Conservation (phyloP, 2,888 invertebrate genomes). For the Norana najaformis region DNA sequence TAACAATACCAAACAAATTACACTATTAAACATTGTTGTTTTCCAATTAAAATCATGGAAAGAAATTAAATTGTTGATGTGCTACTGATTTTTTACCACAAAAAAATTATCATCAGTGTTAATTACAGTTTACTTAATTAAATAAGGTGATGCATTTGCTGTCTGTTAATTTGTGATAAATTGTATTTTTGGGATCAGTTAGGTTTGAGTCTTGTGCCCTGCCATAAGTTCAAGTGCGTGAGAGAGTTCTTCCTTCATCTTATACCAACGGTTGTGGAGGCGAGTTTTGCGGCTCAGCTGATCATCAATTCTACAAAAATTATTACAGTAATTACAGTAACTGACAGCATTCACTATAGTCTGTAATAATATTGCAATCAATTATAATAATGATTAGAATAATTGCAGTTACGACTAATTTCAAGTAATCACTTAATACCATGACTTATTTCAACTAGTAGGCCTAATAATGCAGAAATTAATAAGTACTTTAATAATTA, state of each 20-base stretch:
- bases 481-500: too few species aligned
- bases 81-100: not conserved
- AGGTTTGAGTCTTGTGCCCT: not conserved
- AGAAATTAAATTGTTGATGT: not conserved
- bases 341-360: not conserved
- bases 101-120: not conserved
- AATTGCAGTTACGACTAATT: too few species aligned
- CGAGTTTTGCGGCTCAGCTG: slow-evolving; percentile 16
- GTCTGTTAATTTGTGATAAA: not conserved
- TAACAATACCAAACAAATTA: too few species aligned
- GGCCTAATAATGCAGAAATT: too few species aligned
- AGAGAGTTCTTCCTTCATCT: slow-evolving; percentile 17
- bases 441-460: too few species aligned
- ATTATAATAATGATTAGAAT: not conserved
- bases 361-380: too few species aligned
- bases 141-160: not conserved
- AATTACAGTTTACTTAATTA: not conserved
- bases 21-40: too few species aligned
- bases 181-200: not conserved
- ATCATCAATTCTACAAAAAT: not conserved
- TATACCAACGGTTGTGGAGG: not conserved
- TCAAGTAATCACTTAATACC: too few species aligned
- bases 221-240: not conserved
- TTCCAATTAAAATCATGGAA: too few species aligned
- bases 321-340: not conserved